These are phyloP conservation scores for Boulengeromyrus knoepffleri DNA, from an alignment of 2,113 vertebrate genomes.

Conservation along the genomic window DNA sequence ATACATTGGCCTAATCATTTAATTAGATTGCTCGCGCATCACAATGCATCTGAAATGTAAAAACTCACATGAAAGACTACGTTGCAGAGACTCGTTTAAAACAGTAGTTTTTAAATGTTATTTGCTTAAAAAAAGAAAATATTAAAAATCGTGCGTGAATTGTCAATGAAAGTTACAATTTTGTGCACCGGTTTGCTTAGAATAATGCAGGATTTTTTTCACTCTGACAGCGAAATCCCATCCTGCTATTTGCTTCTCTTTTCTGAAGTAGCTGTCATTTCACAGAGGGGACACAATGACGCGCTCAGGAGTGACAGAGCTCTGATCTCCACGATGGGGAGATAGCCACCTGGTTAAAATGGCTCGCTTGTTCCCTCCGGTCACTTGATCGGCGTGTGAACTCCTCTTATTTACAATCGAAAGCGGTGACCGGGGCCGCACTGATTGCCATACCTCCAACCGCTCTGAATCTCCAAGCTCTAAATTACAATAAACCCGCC, in stretches of 20 bases:
- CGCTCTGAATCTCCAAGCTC: slow-evolving; percentile 2
- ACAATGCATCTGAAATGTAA: neutral
- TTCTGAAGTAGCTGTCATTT: slow-evolving; percentile 75
- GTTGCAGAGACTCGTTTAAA: neutral
- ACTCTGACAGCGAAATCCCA: slow-evolving; percentile 74
- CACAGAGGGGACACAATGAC: slow-evolving; percentile 55
- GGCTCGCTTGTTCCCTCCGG: slow-evolving; percentile 75
- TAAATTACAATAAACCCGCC: slow-evolving; percentile 22
- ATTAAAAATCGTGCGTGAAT: neutral
- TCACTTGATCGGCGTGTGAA: slow-evolving; percentile 86
- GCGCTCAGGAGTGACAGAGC: slow-evolving; percentile 61
- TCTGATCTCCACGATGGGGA: slow-evolving; percentile 79
- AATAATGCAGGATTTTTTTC: slow-evolving; percentile 37
- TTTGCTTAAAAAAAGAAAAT: neutral
- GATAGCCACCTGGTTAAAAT: slow-evolving; percentile 86
- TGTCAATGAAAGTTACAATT: neutral
- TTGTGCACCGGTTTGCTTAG: slow-evolving; percentile 11
- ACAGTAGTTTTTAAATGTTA: neutral
- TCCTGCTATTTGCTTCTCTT: slow-evolving; percentile 60
- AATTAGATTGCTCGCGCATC: neutral
- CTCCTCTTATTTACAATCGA: slow-evolving; percentile 75
- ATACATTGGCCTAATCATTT: neutral
- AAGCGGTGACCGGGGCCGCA: slow-evolving; percentile 57
- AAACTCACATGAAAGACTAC: neutral
- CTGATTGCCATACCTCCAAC: slow-evolving; percentile 33